These are phyloP conservation scores for Diaphora mendica DNA, from an alignment of 2,888 invertebrate species.

Conservation along the genomic window DNA sequence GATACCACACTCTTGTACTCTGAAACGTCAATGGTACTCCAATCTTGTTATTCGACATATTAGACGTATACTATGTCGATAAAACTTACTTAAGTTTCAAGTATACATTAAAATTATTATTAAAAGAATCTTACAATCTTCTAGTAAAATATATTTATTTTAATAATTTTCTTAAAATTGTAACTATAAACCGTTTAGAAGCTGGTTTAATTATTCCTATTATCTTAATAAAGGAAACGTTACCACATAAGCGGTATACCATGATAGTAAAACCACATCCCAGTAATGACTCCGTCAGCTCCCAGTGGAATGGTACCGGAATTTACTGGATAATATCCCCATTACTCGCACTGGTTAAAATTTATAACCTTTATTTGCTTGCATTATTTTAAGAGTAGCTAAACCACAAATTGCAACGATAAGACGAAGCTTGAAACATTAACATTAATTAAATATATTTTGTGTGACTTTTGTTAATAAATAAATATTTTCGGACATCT, in stretches of 20 bases:
- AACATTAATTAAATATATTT: background rate
- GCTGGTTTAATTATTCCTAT: background rate
- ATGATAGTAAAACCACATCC: constrained; percentile 17
- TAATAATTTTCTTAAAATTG: background rate
- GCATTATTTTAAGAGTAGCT: background rate
- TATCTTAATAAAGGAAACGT: background rate
- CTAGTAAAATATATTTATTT: background rate
- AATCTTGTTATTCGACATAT: no score
- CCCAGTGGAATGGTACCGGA: constrained; percentile 8
- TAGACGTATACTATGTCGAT: no score
- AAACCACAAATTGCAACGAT: background rate
- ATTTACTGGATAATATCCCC: background rate
- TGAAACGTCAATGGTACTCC: no score
- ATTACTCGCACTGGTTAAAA: background rate
- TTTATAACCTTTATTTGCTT: background rate
- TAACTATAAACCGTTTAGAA: background rate
- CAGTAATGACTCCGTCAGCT: constrained; percentile 17
- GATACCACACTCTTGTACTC: no score
- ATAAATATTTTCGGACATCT: no score
- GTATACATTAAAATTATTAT: background rate
- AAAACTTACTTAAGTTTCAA: no score
- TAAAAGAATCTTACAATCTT: background rate
- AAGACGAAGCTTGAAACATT: background rate
- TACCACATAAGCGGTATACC: constrained; percentile 6
- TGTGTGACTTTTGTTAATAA: no score